Percentiles rank a stretch among this genome's conserved stretches.
Conservation (phyloP, 2,797 vertebrate species). For the Podarcis lilfordi region DNA sequence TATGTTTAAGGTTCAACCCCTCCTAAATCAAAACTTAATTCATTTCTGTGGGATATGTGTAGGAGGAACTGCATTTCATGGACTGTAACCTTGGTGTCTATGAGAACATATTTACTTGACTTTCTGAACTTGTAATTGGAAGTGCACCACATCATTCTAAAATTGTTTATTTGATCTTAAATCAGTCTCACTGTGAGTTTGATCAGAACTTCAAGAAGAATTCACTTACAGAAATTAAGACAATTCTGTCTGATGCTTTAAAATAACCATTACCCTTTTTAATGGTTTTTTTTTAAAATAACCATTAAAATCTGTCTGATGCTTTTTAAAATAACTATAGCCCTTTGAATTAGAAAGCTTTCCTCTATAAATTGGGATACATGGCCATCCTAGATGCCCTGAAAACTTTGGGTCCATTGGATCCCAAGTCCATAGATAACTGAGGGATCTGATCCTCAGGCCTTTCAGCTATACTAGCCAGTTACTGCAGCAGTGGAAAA, state of each 20-base stretch:
- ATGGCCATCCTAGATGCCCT: too few species aligned
- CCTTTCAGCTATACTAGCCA: too few species aligned
- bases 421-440: too few species aligned
- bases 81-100: neutral
- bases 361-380: too few species aligned
- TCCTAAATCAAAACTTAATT: neutral
- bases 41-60: neutral
- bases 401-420: too few species aligned
- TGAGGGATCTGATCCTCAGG: too few species aligned
- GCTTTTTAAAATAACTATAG: too few species aligned
- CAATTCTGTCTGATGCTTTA: neutral
- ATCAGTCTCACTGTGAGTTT: neutral
- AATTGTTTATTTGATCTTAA: neutral
- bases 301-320: neutral
- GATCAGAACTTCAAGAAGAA: neutral
- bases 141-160: conserved; percentile 28
- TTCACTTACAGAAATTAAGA: conserved; percentile 3
- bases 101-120: conserved; percentile 6
- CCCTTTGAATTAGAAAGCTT: too few species aligned
- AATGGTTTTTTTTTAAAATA: too few species aligned
- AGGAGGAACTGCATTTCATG: neutral
- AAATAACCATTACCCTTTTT: neutral
- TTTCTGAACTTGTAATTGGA: conserved; percentile 42
- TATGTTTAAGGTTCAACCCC: neutral
- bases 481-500: too few species aligned